Conservation (phyloP, 2,113 vertebrate species). For the Etheostoma cragini region DNA sequence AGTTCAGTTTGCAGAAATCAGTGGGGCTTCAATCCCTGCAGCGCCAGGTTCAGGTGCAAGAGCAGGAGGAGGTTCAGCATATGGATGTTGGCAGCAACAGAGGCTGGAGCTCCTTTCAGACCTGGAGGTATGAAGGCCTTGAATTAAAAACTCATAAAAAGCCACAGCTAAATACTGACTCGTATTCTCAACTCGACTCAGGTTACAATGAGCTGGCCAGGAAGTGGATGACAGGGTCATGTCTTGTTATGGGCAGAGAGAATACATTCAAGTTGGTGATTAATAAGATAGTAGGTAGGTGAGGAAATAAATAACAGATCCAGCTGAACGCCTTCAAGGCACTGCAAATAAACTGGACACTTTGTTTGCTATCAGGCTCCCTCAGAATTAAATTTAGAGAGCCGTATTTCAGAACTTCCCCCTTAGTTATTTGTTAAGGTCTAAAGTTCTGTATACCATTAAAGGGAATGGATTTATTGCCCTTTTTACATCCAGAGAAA, state of each 20-base stretch:
- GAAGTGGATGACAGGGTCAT: constrained; percentile 1
- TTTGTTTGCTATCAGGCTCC: constrained; percentile 54
- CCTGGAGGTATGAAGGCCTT: constrained; percentile 37
- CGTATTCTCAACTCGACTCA: constrained; percentile 28
- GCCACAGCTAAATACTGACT: constrained; percentile 27
- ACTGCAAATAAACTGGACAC: background rate
- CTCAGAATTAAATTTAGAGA: constrained; percentile 45
- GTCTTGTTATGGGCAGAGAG: background rate
- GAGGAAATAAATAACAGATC: constrained; percentile 18
- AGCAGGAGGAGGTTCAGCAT: constrained; percentile 34
- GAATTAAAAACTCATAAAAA: constrained; percentile 18
- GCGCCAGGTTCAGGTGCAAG: constrained; percentile 48
- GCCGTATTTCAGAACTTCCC: constrained; percentile 7
- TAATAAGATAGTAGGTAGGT: constrained; percentile 28
- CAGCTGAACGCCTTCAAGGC: constrained; percentile 29
- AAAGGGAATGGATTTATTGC: constrained; percentile 60
- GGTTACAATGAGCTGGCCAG: constrained; percentile 12
- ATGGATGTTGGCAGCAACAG: constrained; percentile 44
- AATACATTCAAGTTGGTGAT: constrained; percentile 23
- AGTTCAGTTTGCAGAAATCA: constrained; percentile 46
- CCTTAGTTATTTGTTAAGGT: constrained; percentile 56
- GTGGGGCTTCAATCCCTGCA: constrained; percentile 14
- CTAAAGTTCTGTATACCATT: constrained; percentile 41
- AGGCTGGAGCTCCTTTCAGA: constrained; percentile 32
- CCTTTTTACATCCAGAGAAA: constrained; percentile 58